Evolutionary conservation across 2,113 vertebrate species (phyloP).

Genomic region (Sorex fumeus): DNA sequence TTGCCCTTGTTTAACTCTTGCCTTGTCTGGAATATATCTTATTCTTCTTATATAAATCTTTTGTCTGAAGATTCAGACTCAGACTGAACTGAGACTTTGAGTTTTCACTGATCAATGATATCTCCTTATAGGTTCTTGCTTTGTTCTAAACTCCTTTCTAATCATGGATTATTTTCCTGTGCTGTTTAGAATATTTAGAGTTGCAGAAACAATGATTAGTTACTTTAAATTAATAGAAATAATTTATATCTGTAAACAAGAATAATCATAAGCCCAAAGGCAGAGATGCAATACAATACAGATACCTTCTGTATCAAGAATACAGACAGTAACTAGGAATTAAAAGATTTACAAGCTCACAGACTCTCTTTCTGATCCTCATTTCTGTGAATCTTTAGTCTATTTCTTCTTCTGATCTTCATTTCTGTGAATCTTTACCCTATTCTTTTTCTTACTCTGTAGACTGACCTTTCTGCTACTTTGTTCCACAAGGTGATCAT

Average conservation of each 20-base stretch:
- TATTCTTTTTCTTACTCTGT: background rate
- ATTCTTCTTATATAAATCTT: background rate
- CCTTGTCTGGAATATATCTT: constrained; percentile 14
- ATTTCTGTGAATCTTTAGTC: background rate
- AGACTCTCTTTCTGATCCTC: background rate
- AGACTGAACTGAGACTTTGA: background rate
- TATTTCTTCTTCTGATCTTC: too few species aligned
- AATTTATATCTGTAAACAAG: background rate
- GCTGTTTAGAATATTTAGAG: background rate
- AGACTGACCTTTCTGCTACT: background rate
- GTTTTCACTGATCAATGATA: background rate
- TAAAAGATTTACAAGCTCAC: background rate
- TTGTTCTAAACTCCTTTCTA: background rate
- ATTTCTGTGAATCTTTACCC: background rate
- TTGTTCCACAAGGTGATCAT: constrained; percentile 19
- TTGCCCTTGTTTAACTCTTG: background rate
- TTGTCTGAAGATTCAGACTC: background rate
- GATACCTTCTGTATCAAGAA: too few species aligned
- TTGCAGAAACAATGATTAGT: background rate
- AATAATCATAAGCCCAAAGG: background rate
- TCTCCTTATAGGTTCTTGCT: background rate
- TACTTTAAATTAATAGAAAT: background rate
- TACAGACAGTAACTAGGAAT: background rate
- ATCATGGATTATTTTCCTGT: background rate
- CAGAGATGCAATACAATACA: background rate